Percentiles rank a stretch among this genome's conserved stretches.
Conservation (phyloP, 1,140 invertebrate species). For the Gonatopus flavifemur region DNA sequence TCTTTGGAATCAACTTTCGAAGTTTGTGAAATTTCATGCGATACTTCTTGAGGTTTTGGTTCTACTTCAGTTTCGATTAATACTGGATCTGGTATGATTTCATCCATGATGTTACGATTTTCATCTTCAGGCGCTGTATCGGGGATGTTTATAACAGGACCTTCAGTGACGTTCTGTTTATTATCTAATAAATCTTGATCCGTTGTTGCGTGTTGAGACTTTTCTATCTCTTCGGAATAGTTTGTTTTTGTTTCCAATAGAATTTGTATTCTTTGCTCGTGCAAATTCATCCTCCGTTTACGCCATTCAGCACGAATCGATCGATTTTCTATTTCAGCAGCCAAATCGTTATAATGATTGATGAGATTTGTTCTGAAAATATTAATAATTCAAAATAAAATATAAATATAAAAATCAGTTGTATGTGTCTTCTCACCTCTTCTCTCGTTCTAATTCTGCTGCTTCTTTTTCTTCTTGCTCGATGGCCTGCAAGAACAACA, state of each 20-base stretch:
- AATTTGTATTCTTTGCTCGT: conserved; percentile 55
- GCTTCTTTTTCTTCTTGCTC: conserved; percentile 37
- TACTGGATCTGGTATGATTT: not conserved
- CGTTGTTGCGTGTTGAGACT: not conserved
- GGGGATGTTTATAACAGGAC: not conserved
- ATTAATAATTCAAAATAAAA: conserved; percentile 8
- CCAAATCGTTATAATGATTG: conserved; percentile 63
- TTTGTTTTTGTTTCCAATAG: not conserved
- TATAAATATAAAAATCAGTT: not conserved
- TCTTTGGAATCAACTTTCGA: not conserved
- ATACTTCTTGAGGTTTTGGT: not conserved
- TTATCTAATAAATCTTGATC: conserved; percentile 11
- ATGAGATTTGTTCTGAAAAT: conserved; percentile 53
- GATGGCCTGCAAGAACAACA: conserved; percentile 39
- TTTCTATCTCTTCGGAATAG: conserved; percentile 1
- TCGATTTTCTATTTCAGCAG: conserved; percentile 60
- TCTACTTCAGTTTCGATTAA: not conserved
- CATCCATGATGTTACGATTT: conserved; percentile 17
- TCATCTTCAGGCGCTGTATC: conserved; percentile 15
- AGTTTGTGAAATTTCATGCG: conserved; percentile 2
- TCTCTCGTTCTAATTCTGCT: conserved; percentile 24
- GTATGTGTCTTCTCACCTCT: conserved; percentile 29
- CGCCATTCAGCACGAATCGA: conserved; percentile 62
- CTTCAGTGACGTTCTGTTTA: not conserved
- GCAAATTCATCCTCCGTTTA: conserved; percentile 61